Evolutionary conservation across 2,797 vertebrate species (phyloP).

Genomic region (Onychomys arenicola): DNA sequence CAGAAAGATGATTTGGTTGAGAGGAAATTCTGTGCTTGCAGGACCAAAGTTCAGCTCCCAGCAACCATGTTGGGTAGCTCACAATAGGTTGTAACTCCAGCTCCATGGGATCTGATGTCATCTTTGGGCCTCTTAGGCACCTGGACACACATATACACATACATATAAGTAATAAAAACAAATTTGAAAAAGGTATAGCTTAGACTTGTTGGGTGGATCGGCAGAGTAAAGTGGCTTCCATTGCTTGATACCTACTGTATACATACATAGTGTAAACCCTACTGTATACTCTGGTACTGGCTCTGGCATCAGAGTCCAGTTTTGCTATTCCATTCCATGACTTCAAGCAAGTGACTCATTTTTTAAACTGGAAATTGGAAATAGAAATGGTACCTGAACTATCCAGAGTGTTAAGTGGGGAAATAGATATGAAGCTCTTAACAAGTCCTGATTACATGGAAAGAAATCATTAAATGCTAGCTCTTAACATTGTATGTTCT

Average conservation of each 20-base stretch:
- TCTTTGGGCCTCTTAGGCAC: not conserved
- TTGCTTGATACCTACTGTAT: not conserved
- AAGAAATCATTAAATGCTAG: conserved; percentile 11
- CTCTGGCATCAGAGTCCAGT: not conserved
- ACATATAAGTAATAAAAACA: not conserved
- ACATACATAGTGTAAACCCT: not conserved
- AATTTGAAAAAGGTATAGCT: not conserved
- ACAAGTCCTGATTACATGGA: not conserved
- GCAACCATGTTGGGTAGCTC: not conserved
- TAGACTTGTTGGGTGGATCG: not conserved
- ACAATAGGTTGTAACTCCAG: no score
- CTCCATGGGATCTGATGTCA: not conserved
- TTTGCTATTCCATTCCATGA: not conserved
- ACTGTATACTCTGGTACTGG: not conserved
- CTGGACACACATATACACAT: not conserved
- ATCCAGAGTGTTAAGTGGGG: not conserved
- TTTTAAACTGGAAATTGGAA: conserved; percentile 28
- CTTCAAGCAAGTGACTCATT: not conserved
- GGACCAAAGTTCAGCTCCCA: not conserved
- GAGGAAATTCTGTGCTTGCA: not conserved
- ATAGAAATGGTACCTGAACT: not conserved
- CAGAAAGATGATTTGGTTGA: not conserved
- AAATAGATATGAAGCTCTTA: not conserved
- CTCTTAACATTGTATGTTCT: not conserved
- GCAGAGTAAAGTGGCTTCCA: not conserved